Percentiles rank a stretch among this genome's conserved stretches.
Conservation (phyloP, 2,888 invertebrate species). For the Drosophila histrio region DNA sequence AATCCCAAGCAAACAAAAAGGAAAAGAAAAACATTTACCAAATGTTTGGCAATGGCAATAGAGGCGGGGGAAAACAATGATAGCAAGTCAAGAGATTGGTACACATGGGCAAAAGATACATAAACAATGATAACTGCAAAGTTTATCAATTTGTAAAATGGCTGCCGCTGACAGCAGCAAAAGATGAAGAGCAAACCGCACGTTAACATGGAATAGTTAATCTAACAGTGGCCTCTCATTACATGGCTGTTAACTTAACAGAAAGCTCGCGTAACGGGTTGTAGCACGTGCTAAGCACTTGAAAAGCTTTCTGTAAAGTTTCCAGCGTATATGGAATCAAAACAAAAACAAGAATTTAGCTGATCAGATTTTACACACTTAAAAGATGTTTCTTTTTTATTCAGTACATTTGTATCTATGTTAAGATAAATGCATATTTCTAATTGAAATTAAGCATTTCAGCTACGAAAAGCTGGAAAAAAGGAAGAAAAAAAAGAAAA, state of each 20-base stretch:
- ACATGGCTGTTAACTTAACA: constrained; percentile 25
- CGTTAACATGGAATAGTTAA: constrained; percentile 6
- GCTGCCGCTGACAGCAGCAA: constrained; percentile 36
- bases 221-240: constrained; percentile 13
- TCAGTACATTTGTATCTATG: not conserved
- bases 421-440: constrained; percentile 12
- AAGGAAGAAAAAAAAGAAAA: constrained; percentile 11
- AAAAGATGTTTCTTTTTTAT: not conserved
- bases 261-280: constrained; percentile 38
- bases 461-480: constrained; percentile 15
- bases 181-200: not conserved
- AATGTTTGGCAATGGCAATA: constrained; percentile 45
- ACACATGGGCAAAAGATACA: constrained; percentile 60
- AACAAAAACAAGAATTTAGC: not conserved
- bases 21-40: constrained; percentile 36
- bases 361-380: not conserved
- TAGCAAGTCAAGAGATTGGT: constrained; percentile 47
- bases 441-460: constrained; percentile 23
- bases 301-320: constrained; percentile 20
- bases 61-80: constrained; percentile 37
- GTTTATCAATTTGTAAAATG: constrained; percentile 78
- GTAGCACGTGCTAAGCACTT: constrained; percentile 24
- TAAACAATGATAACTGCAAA: constrained; percentile 76
- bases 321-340: not conserved
- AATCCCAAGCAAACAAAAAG: constrained; percentile 73